These are phyloP conservation scores for Agriopis marginaria DNA, from an alignment of 2,888 invertebrate species.

Conservation along the genomic window DNA sequence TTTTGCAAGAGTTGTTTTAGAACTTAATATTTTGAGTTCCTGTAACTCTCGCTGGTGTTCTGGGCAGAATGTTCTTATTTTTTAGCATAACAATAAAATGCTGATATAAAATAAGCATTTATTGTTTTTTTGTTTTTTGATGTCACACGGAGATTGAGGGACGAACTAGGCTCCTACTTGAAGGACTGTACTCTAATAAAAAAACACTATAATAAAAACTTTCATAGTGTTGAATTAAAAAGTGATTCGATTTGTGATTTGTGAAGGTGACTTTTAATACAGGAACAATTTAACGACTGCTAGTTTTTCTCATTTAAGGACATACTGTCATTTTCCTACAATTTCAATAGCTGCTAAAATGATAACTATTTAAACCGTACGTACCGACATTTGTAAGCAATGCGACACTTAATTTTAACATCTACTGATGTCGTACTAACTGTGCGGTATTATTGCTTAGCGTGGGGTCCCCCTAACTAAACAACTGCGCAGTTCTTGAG, in stretches of 20 bases:
- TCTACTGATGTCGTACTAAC: neutral
- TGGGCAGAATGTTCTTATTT: neutral
- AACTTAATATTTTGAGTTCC: slow-evolving; percentile 24
- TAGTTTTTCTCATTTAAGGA: too few relatives aligned
- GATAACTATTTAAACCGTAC: neutral
- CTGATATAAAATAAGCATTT: neutral
- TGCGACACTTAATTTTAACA: slow-evolving; percentile 18
- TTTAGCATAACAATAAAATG: neutral
- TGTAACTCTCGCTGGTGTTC: slow-evolving; percentile 33
- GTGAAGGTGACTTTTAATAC: too few relatives aligned
- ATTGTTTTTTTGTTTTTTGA: too few relatives aligned
- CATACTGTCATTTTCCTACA: too few relatives aligned
- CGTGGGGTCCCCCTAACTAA: slow-evolving; percentile 21
- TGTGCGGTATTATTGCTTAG: neutral
- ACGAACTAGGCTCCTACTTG: too few relatives aligned
- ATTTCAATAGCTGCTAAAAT: neutral
- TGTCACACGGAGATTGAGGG: too few relatives aligned
- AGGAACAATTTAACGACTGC: too few relatives aligned
- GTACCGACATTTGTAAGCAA: neutral
- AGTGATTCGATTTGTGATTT: too few relatives aligned
- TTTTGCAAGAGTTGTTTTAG: slow-evolving; percentile 33
- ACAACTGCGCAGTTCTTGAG: slow-evolving; percentile 22
- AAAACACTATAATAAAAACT: too few relatives aligned
- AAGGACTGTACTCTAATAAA: too few relatives aligned
- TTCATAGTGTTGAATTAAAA: too few relatives aligned